Evolutionary conservation across 1,140 invertebrate species (phyloP).

Genomic region (Cyrtorhinus lividipennis): DNA sequence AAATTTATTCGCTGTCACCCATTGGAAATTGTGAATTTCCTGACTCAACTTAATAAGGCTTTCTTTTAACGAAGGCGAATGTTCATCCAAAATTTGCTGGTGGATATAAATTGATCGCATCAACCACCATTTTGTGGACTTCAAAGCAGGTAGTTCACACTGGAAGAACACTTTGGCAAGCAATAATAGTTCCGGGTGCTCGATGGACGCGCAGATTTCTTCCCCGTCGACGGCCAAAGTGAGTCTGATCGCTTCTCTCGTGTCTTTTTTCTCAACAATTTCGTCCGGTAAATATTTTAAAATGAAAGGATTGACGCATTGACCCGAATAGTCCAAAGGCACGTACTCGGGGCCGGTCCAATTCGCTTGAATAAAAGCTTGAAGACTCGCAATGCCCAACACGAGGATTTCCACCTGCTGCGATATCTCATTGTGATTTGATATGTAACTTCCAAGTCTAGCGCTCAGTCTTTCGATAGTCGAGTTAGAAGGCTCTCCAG

Average conservation of each 20-base stretch:
- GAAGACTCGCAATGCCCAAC: slow-evolving; percentile 42
- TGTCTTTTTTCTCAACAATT: slow-evolving; percentile 20
- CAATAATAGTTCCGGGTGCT: slow-evolving; percentile 46
- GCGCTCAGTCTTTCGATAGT: neutral
- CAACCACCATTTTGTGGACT: slow-evolving; percentile 53
- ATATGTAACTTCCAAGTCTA: neutral
- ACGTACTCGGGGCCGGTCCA: slow-evolving; percentile 53
- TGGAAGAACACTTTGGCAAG: slow-evolving; percentile 48
- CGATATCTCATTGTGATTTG: neutral
- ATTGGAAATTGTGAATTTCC: slow-evolving; percentile 34
- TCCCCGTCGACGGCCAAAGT: slow-evolving; percentile 38
- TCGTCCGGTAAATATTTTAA: slow-evolving; percentile 17
- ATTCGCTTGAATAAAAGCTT: slow-evolving; percentile 63
- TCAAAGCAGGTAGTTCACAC: slow-evolving; percentile 32
- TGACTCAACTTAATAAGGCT: slow-evolving; percentile 42
- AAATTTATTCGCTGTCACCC: slow-evolving; percentile 32
- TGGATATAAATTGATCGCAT: slow-evolving; percentile 54
- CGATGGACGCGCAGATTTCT: slow-evolving; percentile 35
- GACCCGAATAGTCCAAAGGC: slow-evolving; percentile 19
- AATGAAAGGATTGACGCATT: slow-evolving; percentile 17
- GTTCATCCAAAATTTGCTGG: slow-evolving; percentile 57
- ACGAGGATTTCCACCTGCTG: slow-evolving; percentile 28
- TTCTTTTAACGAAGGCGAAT: slow-evolving; percentile 44
- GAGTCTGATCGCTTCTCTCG: slow-evolving; percentile 30
- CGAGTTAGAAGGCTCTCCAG: neutral